phyloP scores from a whole-genome alignment of 2,888 invertebrate genomes.

The Vannuccia rotundouncinata region DNA sequence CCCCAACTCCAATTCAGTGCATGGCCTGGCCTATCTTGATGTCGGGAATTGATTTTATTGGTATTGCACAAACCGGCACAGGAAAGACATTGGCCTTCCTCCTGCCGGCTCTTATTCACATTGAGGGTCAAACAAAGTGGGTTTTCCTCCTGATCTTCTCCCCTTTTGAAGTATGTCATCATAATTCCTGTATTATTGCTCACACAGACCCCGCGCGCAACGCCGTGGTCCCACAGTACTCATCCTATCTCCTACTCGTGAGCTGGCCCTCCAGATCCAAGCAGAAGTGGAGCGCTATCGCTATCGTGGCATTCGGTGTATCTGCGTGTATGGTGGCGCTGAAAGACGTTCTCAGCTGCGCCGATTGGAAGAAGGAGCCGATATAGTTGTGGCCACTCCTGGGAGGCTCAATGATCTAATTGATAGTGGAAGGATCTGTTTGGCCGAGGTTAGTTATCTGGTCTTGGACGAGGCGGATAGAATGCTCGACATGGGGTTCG shows the following conservation, averaged over 20 bases:
- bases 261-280: constrained; percentile 88
- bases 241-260: constrained; percentile 87
- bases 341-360: constrained; percentile 87
- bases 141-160: background rate
- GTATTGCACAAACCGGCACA: constrained; percentile 69
- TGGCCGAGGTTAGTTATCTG: constrained; percentile 55
- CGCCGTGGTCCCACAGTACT: constrained; percentile 77
- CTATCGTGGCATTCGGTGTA: constrained; percentile 67
- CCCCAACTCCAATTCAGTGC: constrained; percentile 81
- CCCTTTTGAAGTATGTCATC: background rate
- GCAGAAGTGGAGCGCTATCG: constrained; percentile 80
- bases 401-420: constrained; percentile 91
- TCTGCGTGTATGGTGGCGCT: constrained; percentile 38
- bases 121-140: constrained; percentile 68
- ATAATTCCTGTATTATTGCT: background rate
- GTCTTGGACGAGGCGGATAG: constrained; percentile 97
- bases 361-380: constrained; percentile 68
- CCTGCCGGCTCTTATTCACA: constrained; percentile 83
- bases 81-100: constrained; percentile 91
- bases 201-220: constrained; percentile 65
- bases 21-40: constrained; percentile 90
- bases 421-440: constrained; percentile 58
- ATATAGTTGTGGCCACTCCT: constrained; percentile 92
- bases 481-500: constrained; percentile 88
- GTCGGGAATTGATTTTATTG: constrained; percentile 83